A percentile compares a stretch with the other conserved stretches of the same genome.
These are phyloP conservation scores for Holothuria glaberrima DNA, from an alignment of 35 echinoderm and acorn worm genomes.

Conservation along the genomic window DNA sequence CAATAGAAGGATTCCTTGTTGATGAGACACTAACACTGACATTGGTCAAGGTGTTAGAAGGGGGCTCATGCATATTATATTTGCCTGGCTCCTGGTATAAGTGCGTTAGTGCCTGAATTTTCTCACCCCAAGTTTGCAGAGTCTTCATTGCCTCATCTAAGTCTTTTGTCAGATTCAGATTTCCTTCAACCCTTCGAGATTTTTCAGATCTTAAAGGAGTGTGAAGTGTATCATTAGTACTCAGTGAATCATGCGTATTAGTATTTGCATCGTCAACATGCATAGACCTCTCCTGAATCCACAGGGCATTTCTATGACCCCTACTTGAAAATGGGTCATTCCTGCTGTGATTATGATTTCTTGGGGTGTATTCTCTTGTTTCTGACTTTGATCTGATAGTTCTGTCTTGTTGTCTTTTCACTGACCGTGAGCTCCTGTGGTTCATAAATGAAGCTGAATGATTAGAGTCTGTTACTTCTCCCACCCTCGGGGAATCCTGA, in stretches of 20 bases:
- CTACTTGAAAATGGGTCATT: background rate
- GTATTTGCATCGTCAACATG: constrained; percentile 21
- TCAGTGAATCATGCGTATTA: constrained; percentile 52
- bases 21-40: background rate
- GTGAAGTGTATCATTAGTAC: background rate
- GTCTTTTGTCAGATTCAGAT: constrained; percentile 19
- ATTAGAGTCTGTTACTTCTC: background rate
- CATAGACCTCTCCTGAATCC: constrained; percentile 40
- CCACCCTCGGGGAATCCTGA: background rate
- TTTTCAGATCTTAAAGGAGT: constrained; percentile 50
- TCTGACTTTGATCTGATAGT: constrained; percentile 44
- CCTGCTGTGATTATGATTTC: background rate
- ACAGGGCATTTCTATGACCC: constrained; percentile 14
- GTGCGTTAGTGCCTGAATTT: constrained; percentile 26
- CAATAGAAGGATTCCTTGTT: constrained; percentile 55
- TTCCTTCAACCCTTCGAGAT: constrained; percentile 10
- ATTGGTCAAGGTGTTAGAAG: background rate
- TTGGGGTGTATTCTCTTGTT: constrained; percentile 41
- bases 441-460: constrained; percentile 10
- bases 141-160: constrained; percentile 54
- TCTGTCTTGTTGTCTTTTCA: background rate
- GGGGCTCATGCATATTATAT: background rate
- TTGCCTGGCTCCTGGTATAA: constrained; percentile 12
- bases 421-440: constrained; percentile 27
- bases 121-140: constrained; percentile 42